Evolutionary conservation across 2,797 vertebrate species (phyloP).

Genomic region (Gorsachius magnificus): DNA sequence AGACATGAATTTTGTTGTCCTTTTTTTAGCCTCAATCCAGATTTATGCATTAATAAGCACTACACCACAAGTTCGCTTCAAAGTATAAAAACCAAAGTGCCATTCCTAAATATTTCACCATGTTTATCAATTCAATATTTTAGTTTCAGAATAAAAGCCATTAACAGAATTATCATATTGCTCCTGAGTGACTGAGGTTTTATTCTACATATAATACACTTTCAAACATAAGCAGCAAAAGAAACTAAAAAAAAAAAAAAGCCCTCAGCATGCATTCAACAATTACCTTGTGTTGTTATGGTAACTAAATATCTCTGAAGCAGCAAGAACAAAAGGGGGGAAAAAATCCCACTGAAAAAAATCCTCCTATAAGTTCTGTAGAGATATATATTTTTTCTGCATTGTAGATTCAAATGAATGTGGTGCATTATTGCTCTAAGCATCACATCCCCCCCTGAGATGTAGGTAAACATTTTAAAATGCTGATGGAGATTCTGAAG

Average conservation of each 20-base stretch:
- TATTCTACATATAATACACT: background rate
- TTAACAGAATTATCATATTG: background rate
- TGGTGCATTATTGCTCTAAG: background rate
- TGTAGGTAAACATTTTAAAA: background rate
- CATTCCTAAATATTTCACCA: background rate
- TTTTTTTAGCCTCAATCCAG: background rate
- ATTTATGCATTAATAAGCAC: background rate
- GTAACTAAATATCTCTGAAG: slow-evolving; percentile 29
- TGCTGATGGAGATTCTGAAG: background rate
- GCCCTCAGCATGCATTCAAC: background rate
- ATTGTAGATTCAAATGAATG: background rate
- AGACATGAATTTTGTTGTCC: fast-evolving
- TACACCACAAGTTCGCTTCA: background rate
- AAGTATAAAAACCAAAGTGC: background rate
- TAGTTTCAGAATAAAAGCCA: background rate
- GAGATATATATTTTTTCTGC: fast-evolving
- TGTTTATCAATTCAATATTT: background rate
- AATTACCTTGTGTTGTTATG: slow-evolving; percentile 41
- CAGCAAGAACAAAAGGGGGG: background rate
- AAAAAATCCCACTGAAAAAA: background rate
- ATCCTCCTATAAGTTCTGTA: background rate
- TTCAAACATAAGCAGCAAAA: background rate
- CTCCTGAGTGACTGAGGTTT: background rate
- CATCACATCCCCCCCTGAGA: background rate
- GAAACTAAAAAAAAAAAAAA: background rate